phyloP scores from a whole-genome alignment of 2,797 vertebrate genomes.

The Botia kubotai region DNA sequence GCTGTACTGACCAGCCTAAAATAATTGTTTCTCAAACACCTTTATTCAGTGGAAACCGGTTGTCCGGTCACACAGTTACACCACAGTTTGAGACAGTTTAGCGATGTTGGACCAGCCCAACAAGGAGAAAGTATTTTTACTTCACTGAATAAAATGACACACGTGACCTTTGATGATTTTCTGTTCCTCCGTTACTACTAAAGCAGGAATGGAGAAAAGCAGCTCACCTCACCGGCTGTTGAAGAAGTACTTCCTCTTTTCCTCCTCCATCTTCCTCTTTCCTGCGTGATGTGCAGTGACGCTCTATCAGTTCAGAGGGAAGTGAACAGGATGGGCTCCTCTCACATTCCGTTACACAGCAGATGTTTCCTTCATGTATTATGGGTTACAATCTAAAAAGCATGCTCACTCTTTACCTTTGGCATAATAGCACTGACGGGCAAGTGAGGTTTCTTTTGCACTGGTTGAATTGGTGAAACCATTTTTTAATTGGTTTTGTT shows the following conservation, averaged over 20 bases:
- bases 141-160: background rate
- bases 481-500: background rate
- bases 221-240: background rate
- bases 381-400: background rate
- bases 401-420: background rate
- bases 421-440: background rate
- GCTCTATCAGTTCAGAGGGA: constrained; percentile 4
- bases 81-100: too few species aligned
- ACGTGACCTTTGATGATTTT: background rate
- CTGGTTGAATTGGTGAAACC: too few species aligned
- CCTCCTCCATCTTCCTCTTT: constrained; percentile 40
- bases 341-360: constrained; percentile 3
- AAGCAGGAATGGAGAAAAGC: background rate
- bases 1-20: background rate
- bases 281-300: background rate
- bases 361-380: constrained; percentile 38
- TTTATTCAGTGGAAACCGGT: too few species aligned
- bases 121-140: too few species aligned
- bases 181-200: background rate
- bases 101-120: too few species aligned
- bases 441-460: background rate
- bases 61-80: too few species aligned
- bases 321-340: background rate
- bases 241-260: background rate
- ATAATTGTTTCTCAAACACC: too few species aligned